Evolutionary conservation across 2,113 vertebrate species (phyloP), one percentile per base, ranked within the genome.

Genomic region (Chamaea fasciata): DNA sequence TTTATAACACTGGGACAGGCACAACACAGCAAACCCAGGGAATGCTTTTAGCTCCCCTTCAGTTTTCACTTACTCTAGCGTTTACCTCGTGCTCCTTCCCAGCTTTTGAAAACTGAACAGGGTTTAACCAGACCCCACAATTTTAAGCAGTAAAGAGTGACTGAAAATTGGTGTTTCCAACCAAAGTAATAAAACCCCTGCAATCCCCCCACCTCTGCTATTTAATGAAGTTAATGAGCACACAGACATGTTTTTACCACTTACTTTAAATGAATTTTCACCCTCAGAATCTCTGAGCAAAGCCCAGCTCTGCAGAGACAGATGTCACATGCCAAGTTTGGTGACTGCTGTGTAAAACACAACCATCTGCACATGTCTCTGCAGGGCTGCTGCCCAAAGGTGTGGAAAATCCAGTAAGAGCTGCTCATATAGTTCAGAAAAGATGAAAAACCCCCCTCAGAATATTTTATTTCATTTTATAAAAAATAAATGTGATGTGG

Each of bases 1-100:
- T 57, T n/a, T n/a, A 15, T 22, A 57, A 22, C 55, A n/a, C 98
- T 99, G 96, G 10, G 27, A 23, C 17, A 23, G 20, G 21, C 12
- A 79, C 19, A 37, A 9, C 11, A 35, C 21, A 47, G 15, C 27
- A 15, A 13, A 6, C 20, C 22, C 70, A 53, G 33, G 19, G 15
- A 17, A 1, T 7, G 53, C 4, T 30, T 15, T 26, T 0, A 7
- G 11, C 3, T 27, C 2, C n/a, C 10, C 26, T 21, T 6, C 57
- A 15, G 4, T 30, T 31, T 11, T 22, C 6, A 24, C 3, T 30
- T 5, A 8, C 3, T 21, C 39, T 10, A 3, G 22, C 0, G 2
- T 35, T 53, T 31, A 16, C 8, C 37, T 21, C 7, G 2, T 14
- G 52, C 7, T 44, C 37, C 14, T 81, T 28, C 37, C 4, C 37